Evolutionary conservation across 1,140 invertebrate genomes (phyloP), one percentile per base, ranked within the genome.

Genomic region (Lucilia sericata): DNA sequence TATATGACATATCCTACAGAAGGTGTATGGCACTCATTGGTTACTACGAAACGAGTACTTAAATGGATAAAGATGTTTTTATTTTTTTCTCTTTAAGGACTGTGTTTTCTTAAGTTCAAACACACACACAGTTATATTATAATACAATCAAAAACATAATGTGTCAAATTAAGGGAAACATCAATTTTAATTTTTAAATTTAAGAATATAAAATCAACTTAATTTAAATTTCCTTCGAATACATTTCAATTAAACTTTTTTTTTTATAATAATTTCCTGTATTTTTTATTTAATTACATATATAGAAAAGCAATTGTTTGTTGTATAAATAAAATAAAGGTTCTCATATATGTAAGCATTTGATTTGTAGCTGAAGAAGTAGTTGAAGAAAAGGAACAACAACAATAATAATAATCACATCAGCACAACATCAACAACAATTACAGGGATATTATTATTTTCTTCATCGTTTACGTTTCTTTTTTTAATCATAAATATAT

Each of bases 161-260:
- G 42, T 80, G 75, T 19, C 9, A 80, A 80, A 80, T 51, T 47
- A 80, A 47, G 34, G 30, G n/a, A 80, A 80, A 80, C 76, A 80
- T 80, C 42, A 80, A 80, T 80, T 49, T 51, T 49, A 78, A 47
- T 78, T 78, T 60, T n/a, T 17, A 19, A 14, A 21, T 51, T 49
- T 51, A 5, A 7, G 21, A 21, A 21, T 5, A 19, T 19, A 25
- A 70, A 21, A 21, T 70, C n/a, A 70, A 25, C 19, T 19, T 70
- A 10, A 70, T 70, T 25, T 70, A 10, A 12, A 25, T 21, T 70
- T 25, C 9, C n/a, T 70, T 21, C 17, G 9, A 21, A 25, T 70
- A 70, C 9, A 19, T 70, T 70, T 70, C 55, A 60, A 60, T 60
- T 70, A 25, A 70, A 70, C 10, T 70, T 19, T 70, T 60, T 60